These are phyloP conservation scores for Apolygus lucorum DNA, from an alignment of 1,140 invertebrate species.

Conservation along the genomic window DNA sequence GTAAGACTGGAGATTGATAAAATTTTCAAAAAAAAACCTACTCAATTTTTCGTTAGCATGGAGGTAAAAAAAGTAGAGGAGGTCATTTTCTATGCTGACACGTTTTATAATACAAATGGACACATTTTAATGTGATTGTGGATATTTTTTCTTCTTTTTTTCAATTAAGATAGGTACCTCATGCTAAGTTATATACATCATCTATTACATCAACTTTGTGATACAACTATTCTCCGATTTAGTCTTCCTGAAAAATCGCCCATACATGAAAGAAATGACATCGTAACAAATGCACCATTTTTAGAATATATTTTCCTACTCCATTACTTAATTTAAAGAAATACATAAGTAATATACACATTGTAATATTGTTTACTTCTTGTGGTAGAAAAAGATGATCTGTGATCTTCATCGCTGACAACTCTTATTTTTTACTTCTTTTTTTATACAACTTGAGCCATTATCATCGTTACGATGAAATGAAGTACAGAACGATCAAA, in stretches of 20 bases:
- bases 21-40: no score
- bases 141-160: slow-evolving; percentile 16
- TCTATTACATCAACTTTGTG: slow-evolving; percentile 23
- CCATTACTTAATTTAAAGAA: slow-evolving; percentile 28
- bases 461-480: slow-evolving; percentile 23
- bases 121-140: slow-evolving; percentile 7
- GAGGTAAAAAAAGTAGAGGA: no score
- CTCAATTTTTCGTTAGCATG: no score
- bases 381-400: slow-evolving; percentile 23
- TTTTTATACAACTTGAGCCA: slow-evolving; percentile 17
- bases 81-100: no score
- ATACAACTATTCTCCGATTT: slow-evolving; percentile 24
- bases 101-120: slow-evolving; percentile 19
- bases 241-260: slow-evolving; percentile 20
- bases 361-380: slow-evolving; percentile 17
- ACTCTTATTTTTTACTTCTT: slow-evolving; percentile 9
- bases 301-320: slow-evolving; percentile 29
- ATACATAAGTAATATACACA: slow-evolving; percentile 26
- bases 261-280: slow-evolving; percentile 23
- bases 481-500: slow-evolving; percentile 5
- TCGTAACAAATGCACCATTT: slow-evolving; percentile 25
- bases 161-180: slow-evolving; percentile 8
- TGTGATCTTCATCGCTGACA: slow-evolving; percentile 12
- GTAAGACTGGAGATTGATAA: no score
- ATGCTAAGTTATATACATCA: slow-evolving; percentile 19